Base-by-base conservation (phyloP, 1,140 invertebrate species). In the Ceratoteleas bidentatus region DNA sequence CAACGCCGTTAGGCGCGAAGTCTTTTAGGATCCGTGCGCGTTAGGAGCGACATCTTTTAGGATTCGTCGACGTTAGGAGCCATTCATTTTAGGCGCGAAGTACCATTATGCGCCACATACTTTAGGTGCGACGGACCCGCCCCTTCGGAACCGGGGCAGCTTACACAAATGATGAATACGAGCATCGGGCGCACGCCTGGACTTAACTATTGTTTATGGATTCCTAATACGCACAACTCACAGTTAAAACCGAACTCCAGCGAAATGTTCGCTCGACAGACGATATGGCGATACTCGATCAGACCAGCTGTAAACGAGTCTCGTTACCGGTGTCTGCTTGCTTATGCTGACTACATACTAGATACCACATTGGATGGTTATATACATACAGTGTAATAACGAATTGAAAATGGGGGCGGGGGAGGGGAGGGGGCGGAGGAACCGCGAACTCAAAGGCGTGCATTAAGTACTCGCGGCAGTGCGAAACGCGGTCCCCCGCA, bases 221-320 rank as follows among this genome's bases (percentile, higher is more conserved):
- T 77, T 72, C 15, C 69, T 77, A 78, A 64, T 75, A 78, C 50
- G 70, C 58, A 79, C 58, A 72, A 75, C 70, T 75, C 70, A 78
- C 75, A 83, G 14, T 60, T 79, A 79, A 69, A 77, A 82, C 69
- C 73, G 15, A 77, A 78, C 70, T 68, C 64, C 33, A 78, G 74
- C 52, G 65, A 82, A 82, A 82, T 78, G 58, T 75, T 81, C 60
- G 80, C 80, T 73, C 61, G 76, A 87, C 84, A 85, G 83, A 85
- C 81, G 83, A 85, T 85, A 85, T 87, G 83, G 70, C 81, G 84
- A 85, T 58, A 86, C 86, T 81, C 86, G 86, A 81, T 84, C 90
- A 90, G 90, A 89, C 90, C 89, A 91, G 90, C 90, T 90, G 90
- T 82, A 90, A 88, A 87, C 90, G 90, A 90, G 89, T 87, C 68